A percentile compares a stretch with the other conserved stretches of the same genome.
phyloP scores from a whole-genome alignment of 2,113 vertebrate species.

The Arizona elegans region DNA sequence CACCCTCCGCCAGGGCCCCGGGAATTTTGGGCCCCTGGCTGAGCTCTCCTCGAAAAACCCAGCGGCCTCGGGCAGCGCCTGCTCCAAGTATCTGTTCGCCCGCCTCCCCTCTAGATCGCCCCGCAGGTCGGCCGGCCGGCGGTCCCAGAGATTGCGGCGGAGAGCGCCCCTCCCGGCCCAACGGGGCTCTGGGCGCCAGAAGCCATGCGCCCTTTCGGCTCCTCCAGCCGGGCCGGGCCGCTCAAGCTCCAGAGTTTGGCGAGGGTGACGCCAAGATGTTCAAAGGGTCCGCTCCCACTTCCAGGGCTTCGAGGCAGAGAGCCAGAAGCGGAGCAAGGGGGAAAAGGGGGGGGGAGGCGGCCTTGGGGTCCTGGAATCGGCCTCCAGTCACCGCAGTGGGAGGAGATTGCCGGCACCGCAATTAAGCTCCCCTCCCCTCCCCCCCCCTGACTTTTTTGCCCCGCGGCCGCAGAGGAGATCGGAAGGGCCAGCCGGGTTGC shows the following conservation, averaged over 20 bases:
- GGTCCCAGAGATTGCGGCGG: neutral
- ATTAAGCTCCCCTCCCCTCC: neutral
- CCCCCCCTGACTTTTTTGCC: neutral
- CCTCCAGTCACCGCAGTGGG: neutral
- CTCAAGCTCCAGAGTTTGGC: neutral
- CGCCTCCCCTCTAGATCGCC: neutral
- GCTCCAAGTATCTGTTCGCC: neutral
- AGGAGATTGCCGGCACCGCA: neutral
- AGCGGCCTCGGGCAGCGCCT: neutral
- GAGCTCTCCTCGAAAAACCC: neutral
- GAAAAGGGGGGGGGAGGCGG: neutral
- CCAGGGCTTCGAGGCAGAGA: neutral
- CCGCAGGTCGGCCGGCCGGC: neutral
- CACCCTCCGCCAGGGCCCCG: fast-evolving
- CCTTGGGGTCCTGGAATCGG: neutral
- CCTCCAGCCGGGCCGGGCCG: neutral
- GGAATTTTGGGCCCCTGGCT: neutral
- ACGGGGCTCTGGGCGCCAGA: neutral
- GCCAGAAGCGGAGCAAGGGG: neutral
- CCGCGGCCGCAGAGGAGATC: neutral
- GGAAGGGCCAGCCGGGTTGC: neutral
- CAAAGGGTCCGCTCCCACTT: neutral
- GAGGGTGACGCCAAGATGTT: neutral
- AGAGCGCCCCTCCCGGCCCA: neutral
- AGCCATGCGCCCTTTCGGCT: neutral